Base-by-base conservation (phyloP, 2,888 invertebrate genomes). In the Oscheius myriophilus region DNA sequence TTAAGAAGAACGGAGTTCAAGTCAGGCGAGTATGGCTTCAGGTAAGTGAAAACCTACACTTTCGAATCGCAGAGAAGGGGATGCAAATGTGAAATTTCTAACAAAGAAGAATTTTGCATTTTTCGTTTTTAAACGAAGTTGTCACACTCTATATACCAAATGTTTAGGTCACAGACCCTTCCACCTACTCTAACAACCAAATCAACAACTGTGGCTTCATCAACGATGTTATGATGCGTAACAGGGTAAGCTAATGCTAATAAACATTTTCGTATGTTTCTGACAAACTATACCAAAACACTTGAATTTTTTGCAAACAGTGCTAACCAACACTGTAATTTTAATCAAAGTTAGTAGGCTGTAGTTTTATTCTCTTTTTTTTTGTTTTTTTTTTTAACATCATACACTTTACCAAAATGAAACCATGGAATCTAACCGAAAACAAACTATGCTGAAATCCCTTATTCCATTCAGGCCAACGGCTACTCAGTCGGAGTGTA, bases 1-100 rank as follows among this genome's bases (percentile, higher is more conserved):
- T 67, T 14, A 67, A 67, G 45, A 67, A 67, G 59, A 58, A 61
- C 18, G 59, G 67, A 49, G 33, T 67, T 25, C 26, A 51, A 39
- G 59, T 67, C 26, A 51, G 52, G 26, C 51, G 26, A 23, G 51
- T 67, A 14, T 67, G 67, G 67, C 25, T 67, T 39, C 39, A 61
- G 61, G 67, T 49, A 39, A 49, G 23, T n/a, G n/a, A 12, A 2
- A 9, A 18, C 33, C n/a, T 2, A 26, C n/a, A n/a, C n/a, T n/a
- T n/a, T n/a, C n/a, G n/a, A n/a, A n/a, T n/a, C n/a, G n/a, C n/a
- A 52, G 14, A 18, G 9, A 14, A 52, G 11, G 9, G 11, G 12
- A 52, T 52, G 9, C n/a, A 18, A 52, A 18, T 14, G 12, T 18
- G n/a, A 52, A 11, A 52, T 52, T 18, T n/a, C n/a, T n/a, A n/a